Evolutionary conservation across 2,888 invertebrate species (phyloP).

Genomic region (Himalopsyche japonica): DNA sequence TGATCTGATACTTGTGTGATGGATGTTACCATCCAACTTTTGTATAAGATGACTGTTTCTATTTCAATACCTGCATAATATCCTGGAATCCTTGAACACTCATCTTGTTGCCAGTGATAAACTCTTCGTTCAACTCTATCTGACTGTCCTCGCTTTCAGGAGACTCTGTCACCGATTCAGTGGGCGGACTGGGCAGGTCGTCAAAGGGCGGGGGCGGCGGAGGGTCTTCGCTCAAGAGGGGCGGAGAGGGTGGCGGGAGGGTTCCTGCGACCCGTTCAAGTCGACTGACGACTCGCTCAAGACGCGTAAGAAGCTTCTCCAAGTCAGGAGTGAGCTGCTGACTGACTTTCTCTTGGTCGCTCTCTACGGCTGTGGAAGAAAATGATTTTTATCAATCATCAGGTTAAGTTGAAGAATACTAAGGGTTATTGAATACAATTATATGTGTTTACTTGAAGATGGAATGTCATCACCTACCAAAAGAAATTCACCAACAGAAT

Average conservation of each 20-base stretch:
- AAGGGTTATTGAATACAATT: no score
- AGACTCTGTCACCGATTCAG: constrained; percentile 44
- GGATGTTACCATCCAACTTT: no score
- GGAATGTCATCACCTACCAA: no score
- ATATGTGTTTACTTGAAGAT: no score
- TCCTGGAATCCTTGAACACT: constrained; percentile 77
- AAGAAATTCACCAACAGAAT: no score
- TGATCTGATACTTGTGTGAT: no score
- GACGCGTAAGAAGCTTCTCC: constrained; percentile 70
- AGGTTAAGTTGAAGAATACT: no score
- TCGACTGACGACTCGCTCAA: constrained; percentile 75
- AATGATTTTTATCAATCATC: background rate
- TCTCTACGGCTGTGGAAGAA: background rate
- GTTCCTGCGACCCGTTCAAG: constrained; percentile 61
- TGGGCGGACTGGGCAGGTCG: constrained; percentile 20
- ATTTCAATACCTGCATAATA: constrained; percentile 58
- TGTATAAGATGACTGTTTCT: no score
- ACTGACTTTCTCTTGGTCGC: background rate
- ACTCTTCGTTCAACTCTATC: constrained; percentile 43
- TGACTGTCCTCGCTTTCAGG: constrained; percentile 43
- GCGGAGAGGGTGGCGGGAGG: constrained; percentile 45
- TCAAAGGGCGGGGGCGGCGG: constrained; percentile 44
- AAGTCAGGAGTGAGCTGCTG: constrained; percentile 53
- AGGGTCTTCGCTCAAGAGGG: constrained; percentile 42
- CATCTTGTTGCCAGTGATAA: constrained; percentile 60